Evolutionary conservation across 2,113 vertebrate genomes (phyloP), one percentile per base, ranked within the genome.

Genomic region (Raja brachyura): DNA sequence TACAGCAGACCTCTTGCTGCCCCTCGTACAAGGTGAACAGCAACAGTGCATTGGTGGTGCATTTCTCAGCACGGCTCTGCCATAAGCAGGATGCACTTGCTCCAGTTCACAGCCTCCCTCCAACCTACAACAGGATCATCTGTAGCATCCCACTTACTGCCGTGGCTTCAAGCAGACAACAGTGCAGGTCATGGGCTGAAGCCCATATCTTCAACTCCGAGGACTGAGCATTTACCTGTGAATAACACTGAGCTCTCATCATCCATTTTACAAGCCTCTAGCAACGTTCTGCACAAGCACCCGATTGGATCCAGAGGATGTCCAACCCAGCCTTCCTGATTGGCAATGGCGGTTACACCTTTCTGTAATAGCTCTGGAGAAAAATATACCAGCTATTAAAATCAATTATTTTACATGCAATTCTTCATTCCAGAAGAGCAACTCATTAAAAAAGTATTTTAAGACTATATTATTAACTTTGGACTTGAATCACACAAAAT

Each of bases 301-400:
- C 96, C 95, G 0, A 96, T 95, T 59, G 96, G 96, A 93, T 96
- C 95, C 85, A 96, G 93, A 3, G 96, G 96, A 83, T 96, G 96
- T 14, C 96, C 96, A 70, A 96, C 95, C 96, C 96, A 96, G 16
- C 96, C 96, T 93, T 96, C 96, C 22, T 93, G 93, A 88, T 95
- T 96, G 86, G 95, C 95, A 73, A 96, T 94, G 14, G 93, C 93
- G 0, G 95, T 96, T 48, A 93, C 93, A 1, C 95, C 95, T 93
- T 96, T 96, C 59, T 95, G 95, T 86, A 96, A 93, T 70, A 96
- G 94, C 56, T 96, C 96, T 96, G 76, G 7, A 54, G n/a, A 73
- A 66, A 63, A 88, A 63, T 31, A 6, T 25, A 93, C 4, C 20
- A 22, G 33, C 1, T 25, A 20, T 61, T 56, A 79, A 81, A 33